A percentile compares a stretch with the other conserved stretches of the same genome.
Conservation (phyloP, 2,888 invertebrate species). For the Halictus quadricinctus region DNA sequence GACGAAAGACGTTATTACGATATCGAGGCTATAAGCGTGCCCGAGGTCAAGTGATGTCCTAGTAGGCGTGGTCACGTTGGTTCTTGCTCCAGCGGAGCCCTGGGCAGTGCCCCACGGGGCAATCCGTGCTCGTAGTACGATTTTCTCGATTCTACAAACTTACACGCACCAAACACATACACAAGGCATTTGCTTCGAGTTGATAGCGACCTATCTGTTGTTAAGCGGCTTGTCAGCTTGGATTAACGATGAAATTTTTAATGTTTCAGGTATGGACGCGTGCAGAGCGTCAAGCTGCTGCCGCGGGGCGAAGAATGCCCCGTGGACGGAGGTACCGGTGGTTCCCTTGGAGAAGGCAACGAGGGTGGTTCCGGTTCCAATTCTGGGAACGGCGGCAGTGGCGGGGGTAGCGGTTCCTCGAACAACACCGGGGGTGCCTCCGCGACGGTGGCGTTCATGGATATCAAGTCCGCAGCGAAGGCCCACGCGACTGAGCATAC, state of each 20-base stretch:
- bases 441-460: constrained; percentile 97
- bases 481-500: constrained; percentile 95
- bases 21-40: neutral
- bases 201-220: neutral
- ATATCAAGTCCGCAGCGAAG: constrained; percentile 97
- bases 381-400: constrained; percentile 76
- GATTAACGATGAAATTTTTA: neutral
- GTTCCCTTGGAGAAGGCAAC: constrained; percentile 83
- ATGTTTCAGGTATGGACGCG: constrained; percentile 95
- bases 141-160: neutral
- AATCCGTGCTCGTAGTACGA: neutral
- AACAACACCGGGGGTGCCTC: constrained; percentile 87
- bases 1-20: neutral
- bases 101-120: neutral
- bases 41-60: neutral
- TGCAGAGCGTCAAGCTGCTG: constrained; percentile 97
- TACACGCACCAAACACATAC: neutral
- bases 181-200: neutral
- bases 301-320: constrained; percentile 84
- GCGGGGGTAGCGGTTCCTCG: constrained; percentile 83
- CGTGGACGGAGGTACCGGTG: constrained; percentile 82
- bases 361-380: constrained; percentile 78
- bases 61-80: neutral
- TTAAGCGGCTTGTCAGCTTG: neutral
- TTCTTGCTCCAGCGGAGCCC: neutral